A percentile compares a stretch with the other conserved stretches of the same genome.
Evolutionary conservation across 2,888 invertebrate species (phyloP).

Genomic region (Rhingia rostrata): DNA sequence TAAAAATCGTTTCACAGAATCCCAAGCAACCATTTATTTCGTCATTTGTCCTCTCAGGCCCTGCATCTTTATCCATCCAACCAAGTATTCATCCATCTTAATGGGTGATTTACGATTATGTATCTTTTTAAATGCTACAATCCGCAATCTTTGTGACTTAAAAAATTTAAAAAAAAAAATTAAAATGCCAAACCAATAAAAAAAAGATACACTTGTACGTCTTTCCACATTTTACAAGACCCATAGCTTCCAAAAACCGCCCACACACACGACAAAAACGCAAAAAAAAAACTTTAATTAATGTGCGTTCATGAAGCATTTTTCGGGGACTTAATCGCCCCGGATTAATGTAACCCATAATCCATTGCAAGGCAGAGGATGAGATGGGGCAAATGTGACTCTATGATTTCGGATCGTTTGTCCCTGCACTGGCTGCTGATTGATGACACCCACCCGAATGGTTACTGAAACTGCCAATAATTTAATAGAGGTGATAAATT

Average conservation of each 20-base stretch:
- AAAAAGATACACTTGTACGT: slow-evolving; percentile 4
- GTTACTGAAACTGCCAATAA: slow-evolving; percentile 59
- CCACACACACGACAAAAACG: slow-evolving; percentile 45
- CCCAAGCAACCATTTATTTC: slow-evolving; percentile 46
- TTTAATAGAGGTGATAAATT: slow-evolving; percentile 68
- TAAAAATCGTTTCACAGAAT: slow-evolving; percentile 7
- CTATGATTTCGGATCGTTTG: slow-evolving; percentile 32
- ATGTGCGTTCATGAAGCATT: slow-evolving; percentile 40
- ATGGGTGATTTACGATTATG: slow-evolving; percentile 67
- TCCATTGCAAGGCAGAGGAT: background rate
- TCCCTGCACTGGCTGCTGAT: slow-evolving; percentile 28
- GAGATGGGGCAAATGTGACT: background rate
- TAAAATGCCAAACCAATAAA: slow-evolving; percentile 38
- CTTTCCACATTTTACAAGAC: too few species aligned
- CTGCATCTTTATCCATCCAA: background rate
- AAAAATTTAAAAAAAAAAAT: background rate
- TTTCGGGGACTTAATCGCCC: slow-evolving; percentile 33
- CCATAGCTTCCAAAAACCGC: slow-evolving; percentile 33
- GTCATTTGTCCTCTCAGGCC: slow-evolving; percentile 5
- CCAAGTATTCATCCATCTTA: slow-evolving; percentile 61
- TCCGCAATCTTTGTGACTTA: slow-evolving; percentile 43
- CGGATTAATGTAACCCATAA: slow-evolving; percentile 51
- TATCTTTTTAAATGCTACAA: slow-evolving; percentile 52
- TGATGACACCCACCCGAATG: slow-evolving; percentile 51
- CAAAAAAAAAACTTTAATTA: slow-evolving; percentile 58